These are phyloP conservation scores for Argya squamiceps DNA, from an alignment of 2,797 vertebrate genomes.

Conservation along the genomic window DNA sequence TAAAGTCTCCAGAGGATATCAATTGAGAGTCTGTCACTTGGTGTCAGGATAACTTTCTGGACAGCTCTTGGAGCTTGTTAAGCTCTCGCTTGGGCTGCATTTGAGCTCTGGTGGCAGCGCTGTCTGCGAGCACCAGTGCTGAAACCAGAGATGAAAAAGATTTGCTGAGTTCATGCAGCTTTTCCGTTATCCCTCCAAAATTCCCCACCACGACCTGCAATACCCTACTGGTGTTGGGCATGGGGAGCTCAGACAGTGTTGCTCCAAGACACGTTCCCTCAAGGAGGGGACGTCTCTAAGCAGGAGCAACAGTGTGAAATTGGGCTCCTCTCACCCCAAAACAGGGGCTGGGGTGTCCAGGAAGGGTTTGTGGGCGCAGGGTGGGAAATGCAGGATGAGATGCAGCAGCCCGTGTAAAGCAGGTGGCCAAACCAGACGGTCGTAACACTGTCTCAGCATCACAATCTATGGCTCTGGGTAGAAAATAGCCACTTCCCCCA, in stretches of 20 bases:
- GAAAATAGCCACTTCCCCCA: not conserved
- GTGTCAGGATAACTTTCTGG: constrained; percentile 70
- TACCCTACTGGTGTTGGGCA: fast-evolving
- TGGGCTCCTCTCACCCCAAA: not conserved
- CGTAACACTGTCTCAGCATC: not conserved
- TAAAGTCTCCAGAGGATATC: constrained; percentile 68
- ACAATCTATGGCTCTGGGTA: not conserved
- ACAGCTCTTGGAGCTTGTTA: constrained; percentile 69
- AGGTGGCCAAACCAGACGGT: not conserved
- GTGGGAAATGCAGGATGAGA: not conserved
- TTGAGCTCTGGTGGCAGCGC: constrained; percentile 17
- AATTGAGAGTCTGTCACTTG: constrained; percentile 72
- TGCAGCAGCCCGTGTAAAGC: not conserved
- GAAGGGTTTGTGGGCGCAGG: not conserved
- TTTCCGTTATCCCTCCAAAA: not conserved
- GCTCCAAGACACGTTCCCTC: not conserved
- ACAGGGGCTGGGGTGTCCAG: not conserved
- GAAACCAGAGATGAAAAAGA: constrained; percentile 17
- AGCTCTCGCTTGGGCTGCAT: constrained; percentile 34
- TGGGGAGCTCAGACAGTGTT: fast-evolving
- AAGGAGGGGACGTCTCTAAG: not conserved
- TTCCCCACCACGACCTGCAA: not conserved
- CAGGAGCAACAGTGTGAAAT: not conserved
- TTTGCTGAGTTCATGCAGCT: not conserved
- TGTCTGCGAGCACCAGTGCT: not conserved